Conservation (phyloP, 1,140 invertebrate genomes). For the Neomicropteryx cornuta region DNA sequence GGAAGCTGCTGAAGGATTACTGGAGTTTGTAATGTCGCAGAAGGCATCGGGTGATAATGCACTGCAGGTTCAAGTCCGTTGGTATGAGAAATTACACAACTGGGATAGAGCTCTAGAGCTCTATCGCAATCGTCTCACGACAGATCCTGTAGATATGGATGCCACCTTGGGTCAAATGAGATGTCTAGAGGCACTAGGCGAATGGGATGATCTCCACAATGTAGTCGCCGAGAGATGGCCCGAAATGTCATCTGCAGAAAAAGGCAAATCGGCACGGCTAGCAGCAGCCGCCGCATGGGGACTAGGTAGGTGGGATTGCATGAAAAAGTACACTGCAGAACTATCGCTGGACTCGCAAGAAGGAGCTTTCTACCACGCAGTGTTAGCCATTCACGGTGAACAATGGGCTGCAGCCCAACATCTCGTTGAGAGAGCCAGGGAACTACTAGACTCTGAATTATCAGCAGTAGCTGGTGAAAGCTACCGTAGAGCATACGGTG, state of each 20-base stretch:
- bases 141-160: conserved; percentile 59
- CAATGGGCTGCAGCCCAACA: conserved; percentile 64
- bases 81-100: conserved; percentile 98
- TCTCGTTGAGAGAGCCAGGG: conserved; percentile 82
- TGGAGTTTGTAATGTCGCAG: conserved; percentile 84
- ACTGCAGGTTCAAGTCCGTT: conserved; percentile 82
- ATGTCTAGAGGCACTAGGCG: conserved; percentile 92
- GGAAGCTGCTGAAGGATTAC: conserved; percentile 87
- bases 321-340: conserved; percentile 78
- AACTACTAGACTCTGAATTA: conserved; percentile 91
- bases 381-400: conserved; percentile 83
- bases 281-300: conserved; percentile 94
- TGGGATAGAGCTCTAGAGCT: conserved; percentile 93
- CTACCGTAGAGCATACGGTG: conserved; percentile 94
- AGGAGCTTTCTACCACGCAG: conserved; percentile 90
- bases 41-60: conserved; percentile 47
- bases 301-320: conserved; percentile 81
- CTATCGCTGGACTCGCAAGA: conserved; percentile 87
- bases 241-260: conserved; percentile 53
- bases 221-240: conserved; percentile 69
- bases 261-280: conserved; percentile 79
- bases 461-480: conserved; percentile 97
- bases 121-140: conserved; percentile 61
- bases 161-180: conserved; percentile 89
- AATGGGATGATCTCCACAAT: conserved; percentile 82